Percentiles rank a stretch among this genome's conserved stretches.
Evolutionary conservation across 2,888 invertebrate species (phyloP).

Genomic region (Brachypterus glaber): DNA sequence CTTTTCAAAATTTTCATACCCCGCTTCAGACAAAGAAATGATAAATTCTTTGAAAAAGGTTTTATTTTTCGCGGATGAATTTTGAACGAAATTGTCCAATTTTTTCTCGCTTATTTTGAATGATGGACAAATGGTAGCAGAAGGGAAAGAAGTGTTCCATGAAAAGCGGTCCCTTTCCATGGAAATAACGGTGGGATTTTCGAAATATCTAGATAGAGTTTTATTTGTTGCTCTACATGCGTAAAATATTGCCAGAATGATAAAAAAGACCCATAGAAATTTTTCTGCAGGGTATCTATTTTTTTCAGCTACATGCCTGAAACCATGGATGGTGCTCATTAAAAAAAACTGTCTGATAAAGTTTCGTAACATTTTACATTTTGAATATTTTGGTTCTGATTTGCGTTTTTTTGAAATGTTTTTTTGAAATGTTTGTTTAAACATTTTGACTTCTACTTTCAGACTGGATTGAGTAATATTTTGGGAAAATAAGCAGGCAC

Average conservation of each 20-base stretch:
- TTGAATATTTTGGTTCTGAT: neutral
- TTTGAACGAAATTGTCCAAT: constrained; percentile 43
- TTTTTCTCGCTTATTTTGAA: constrained; percentile 47
- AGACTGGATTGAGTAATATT: too few species aligned
- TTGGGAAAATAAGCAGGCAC: too few species aligned
- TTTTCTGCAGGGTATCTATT: constrained; percentile 29
- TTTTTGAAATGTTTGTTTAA: too few species aligned
- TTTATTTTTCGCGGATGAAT: constrained; percentile 39
- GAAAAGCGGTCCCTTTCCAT: constrained; percentile 63
- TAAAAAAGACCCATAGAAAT: constrained; percentile 30
- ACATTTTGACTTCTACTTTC: too few species aligned
- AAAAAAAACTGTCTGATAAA: constrained; percentile 23
- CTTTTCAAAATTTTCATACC: constrained; percentile 50
- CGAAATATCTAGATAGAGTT: constrained; percentile 45
- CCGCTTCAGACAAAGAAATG: constrained; percentile 46
- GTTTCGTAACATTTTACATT: neutral
- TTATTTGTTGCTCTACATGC: constrained; percentile 13
- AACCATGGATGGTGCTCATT: constrained; percentile 34
- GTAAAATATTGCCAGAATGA: constrained; percentile 29
- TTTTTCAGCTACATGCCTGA: constrained; percentile 28
- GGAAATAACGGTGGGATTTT: constrained; percentile 62
- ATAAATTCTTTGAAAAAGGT: constrained; percentile 48
- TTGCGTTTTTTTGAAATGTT: too few species aligned
- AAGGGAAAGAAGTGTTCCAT: constrained; percentile 63
- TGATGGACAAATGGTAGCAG: constrained; percentile 56